Evolutionary conservation across 2,888 invertebrate genomes (phyloP).

Genomic region (Drosophila rellima): DNA sequence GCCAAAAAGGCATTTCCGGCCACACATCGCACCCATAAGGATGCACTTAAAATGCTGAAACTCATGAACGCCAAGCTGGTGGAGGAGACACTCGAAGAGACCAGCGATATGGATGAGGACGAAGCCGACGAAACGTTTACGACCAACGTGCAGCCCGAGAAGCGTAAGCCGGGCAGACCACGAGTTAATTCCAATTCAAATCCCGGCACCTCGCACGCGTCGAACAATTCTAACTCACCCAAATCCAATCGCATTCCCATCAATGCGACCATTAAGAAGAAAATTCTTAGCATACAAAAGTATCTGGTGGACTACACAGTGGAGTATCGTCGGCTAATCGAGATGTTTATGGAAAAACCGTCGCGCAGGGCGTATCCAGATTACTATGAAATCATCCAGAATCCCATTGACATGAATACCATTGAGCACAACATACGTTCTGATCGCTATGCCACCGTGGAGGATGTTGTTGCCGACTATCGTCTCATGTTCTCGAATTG

Average conservation of each 20-base stretch:
- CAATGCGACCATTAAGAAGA: slow-evolving; percentile 88
- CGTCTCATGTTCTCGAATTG: slow-evolving; percentile 99
- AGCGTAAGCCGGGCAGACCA: slow-evolving; percentile 82
- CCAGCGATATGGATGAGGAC: slow-evolving; percentile 78
- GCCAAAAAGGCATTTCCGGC: slow-evolving; percentile 95
- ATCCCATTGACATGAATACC: slow-evolving; percentile 97
- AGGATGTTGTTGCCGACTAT: slow-evolving; percentile 94
- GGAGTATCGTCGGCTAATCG: slow-evolving; percentile 94
- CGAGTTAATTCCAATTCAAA: slow-evolving; percentile 78
- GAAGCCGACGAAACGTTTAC: slow-evolving; percentile 67
- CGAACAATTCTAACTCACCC: slow-evolving; percentile 75
- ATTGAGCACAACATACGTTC: slow-evolving; percentile 96
- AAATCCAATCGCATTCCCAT: slow-evolving; percentile 82
- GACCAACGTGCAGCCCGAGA: slow-evolving; percentile 67
- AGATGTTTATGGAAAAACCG: slow-evolving; percentile 98
- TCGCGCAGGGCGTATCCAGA: slow-evolving; percentile 97
- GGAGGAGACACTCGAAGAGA: slow-evolving; percentile 84
- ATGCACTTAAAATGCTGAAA: slow-evolving; percentile 94
- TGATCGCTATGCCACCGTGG: slow-evolving; percentile 92
- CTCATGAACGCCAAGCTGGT: slow-evolving; percentile 92
- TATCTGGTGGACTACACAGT: slow-evolving; percentile 90
- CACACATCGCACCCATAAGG: slow-evolving; percentile 93
- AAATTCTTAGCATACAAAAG: slow-evolving; percentile 93
- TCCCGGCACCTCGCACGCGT: slow-evolving; percentile 58
- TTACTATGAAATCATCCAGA: slow-evolving; percentile 97